Evolutionary conservation across 2,797 vertebrate genomes (phyloP).

Genomic region (Eupleurogrammus muticus): DNA sequence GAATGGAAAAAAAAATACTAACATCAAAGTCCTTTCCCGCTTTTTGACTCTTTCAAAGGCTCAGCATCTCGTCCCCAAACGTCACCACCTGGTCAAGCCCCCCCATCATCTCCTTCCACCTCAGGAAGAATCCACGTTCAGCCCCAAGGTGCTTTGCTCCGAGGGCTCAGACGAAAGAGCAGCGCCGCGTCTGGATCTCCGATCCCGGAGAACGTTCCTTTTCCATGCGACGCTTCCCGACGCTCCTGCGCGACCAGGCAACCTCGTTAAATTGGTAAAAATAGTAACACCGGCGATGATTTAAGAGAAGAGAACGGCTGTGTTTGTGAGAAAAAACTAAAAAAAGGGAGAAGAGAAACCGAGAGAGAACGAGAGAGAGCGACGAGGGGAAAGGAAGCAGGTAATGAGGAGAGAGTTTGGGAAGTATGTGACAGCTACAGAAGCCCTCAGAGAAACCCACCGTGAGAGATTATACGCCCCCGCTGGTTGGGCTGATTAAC

Average conservation of each 20-base stretch:
- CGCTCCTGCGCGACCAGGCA: constrained; percentile 69
- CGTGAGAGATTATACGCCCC: constrained; percentile 62
- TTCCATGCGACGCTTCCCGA: constrained; percentile 19
- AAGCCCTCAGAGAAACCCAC: constrained; percentile 26
- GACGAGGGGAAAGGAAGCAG: constrained; percentile 35
- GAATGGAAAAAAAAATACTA: too few relatives aligned
- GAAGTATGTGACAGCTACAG: constrained; percentile 40
- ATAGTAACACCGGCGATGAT: constrained; percentile 68
- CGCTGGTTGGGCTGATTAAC: constrained; percentile 66
- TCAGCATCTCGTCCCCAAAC: constrained; percentile 42
- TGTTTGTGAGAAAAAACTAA: constrained; percentile 27
- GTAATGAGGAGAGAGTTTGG: constrained; percentile 51
- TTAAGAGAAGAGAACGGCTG: constrained; percentile 53
- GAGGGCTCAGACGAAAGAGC: constrained; percentile 51
- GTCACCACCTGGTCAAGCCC: constrained; percentile 38
- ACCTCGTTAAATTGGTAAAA: constrained; percentile 77
- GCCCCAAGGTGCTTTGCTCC: constrained; percentile 47
- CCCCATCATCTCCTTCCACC: constrained; percentile 31
- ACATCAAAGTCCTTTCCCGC: constrained; percentile 44
- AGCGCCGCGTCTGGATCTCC: constrained; percentile 47
- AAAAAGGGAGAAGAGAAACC: background rate
- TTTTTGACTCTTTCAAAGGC: constrained; percentile 46
- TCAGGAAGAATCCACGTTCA: constrained; percentile 35
- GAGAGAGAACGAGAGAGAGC: background rate
- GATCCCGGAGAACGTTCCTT: constrained; percentile 53